Evolutionary conservation across 1,140 invertebrate species (phyloP), one percentile per base, ranked within the genome.

Genomic region (Drosophila seguyi): DNA sequence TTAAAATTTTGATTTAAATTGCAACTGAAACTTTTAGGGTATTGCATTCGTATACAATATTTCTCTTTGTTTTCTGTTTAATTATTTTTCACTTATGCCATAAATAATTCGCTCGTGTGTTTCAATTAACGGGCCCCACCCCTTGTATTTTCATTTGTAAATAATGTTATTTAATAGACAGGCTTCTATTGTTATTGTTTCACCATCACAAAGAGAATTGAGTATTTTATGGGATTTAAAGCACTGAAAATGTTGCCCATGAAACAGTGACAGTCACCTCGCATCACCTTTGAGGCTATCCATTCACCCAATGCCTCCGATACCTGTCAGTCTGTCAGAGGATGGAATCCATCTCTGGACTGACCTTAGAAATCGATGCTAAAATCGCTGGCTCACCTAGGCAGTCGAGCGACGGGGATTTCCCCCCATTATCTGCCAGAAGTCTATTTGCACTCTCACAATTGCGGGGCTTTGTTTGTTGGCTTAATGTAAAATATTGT

Each of bases 401-500:
- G 48, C 58, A 67, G 20, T 44, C 27, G 13, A 73, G 60, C 47
- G 36, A 53, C 48, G 34, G 60, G 45, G 47, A 68, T 55, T 25
- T 14, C 27, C 53, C 34, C 29, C 22, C 11, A 42, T 20, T 22
- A 20, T 2, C 56, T 10, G 4, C 22, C 22, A 22, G 18, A 42
- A 62, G 39, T 36, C 52, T 52, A 53, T 47, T 57, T 41, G 18
- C 66, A 50, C 29, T 59, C 38, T 58, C 65, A 22, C 81, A 76
- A 57, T 82, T 73, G 59, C 27, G 55, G 47, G 53, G 42, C 65
- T 85, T 81, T 85, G 78, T 85, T 86, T 85, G 78, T 86, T 78
- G 82, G 68, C 68, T 86, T 87, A 88, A 88, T 83, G 83, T 88
- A 83, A 87, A 87, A 83, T 83, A 88, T 87, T 60, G 79, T 82